phyloP scores from a whole-genome alignment of 2,888 invertebrate species.

The Lapara coniferarum region DNA sequence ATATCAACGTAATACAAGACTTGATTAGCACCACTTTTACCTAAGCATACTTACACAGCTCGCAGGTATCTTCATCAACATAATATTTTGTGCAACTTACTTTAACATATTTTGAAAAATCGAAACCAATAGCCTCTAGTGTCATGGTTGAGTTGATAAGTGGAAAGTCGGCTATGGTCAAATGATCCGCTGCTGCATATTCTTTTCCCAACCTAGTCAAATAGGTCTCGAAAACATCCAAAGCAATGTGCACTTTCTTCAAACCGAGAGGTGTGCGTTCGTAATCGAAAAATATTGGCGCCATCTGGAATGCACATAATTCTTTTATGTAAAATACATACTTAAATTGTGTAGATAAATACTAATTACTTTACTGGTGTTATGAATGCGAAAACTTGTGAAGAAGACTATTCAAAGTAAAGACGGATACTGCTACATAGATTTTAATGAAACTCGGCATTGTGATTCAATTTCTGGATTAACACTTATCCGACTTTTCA shows the following conservation, averaged over 20 bases:
- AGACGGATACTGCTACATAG: too few species aligned
- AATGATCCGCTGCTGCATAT: slow-evolving; percentile 86
- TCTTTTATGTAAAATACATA: not conserved
- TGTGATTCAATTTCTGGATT: too few species aligned
- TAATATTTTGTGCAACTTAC: slow-evolving; percentile 25
- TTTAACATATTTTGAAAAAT: slow-evolving; percentile 40
- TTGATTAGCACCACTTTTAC: too few species aligned
- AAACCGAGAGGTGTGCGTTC: slow-evolving; percentile 86
- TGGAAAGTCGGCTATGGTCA: slow-evolving; percentile 91
- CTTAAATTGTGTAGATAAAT: not conserved
- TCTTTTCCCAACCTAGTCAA: slow-evolving; percentile 83
- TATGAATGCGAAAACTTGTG: too few species aligned
- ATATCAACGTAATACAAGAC: too few species aligned
- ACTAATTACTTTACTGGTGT: too few species aligned
- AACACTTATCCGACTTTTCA: too few species aligned
- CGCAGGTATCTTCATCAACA: too few species aligned
- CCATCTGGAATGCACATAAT: slow-evolving; percentile 77
- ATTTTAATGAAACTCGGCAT: too few species aligned
- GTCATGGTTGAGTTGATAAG: slow-evolving; percentile 88
- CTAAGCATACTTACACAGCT: too few species aligned
- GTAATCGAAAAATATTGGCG: slow-evolving; percentile 91
- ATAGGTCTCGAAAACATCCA: slow-evolving; percentile 87
- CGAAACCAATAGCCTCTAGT: slow-evolving; percentile 79
- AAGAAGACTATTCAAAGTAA: too few species aligned
- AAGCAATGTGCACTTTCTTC: slow-evolving; percentile 87